Conservation (phyloP, 1,140 invertebrate species). For the Portunus trituberculatus region DNA sequence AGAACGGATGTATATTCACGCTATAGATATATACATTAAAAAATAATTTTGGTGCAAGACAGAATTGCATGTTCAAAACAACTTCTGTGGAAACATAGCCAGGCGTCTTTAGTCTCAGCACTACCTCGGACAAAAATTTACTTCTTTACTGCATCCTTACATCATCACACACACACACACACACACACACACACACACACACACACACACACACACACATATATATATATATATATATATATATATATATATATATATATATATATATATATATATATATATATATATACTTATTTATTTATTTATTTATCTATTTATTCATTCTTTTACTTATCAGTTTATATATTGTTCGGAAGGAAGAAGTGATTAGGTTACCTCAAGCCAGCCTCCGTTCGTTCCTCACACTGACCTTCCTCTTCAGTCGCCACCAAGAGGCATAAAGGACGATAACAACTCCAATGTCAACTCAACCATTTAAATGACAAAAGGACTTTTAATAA, state of each 20-base stretch:
- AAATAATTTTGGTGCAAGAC: too few relatives aligned
- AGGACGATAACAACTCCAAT: conserved; percentile 59
- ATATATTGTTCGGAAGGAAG: not conserved
- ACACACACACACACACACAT: too few relatives aligned
- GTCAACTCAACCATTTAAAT: conserved; percentile 62
- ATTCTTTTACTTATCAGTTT: not conserved
- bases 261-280: conserved; percentile 42
- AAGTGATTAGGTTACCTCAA: not conserved
- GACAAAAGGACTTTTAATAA: conserved; percentile 64
- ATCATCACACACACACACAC: too few relatives aligned
- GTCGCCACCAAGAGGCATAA: conserved; percentile 16
- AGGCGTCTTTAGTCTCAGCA: too few relatives aligned
- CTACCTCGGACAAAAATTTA: too few relatives aligned
- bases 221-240: too few relatives aligned
- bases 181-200: too few relatives aligned
- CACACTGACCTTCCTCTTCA: not conserved
- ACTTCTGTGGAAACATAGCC: too few relatives aligned
- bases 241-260: conserved; percentile 36
- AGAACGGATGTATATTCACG: too few relatives aligned
- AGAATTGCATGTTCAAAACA: too few relatives aligned
- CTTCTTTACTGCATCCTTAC: too few relatives aligned
- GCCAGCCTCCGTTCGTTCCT: not conserved
- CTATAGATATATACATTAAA: too few relatives aligned
- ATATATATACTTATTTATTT: conserved; percentile 31
- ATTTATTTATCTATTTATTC: conserved; percentile 21